Base-by-base conservation (phyloP, 2,113 vertebrate genomes). In the Benitochromis conjunctus region DNA sequence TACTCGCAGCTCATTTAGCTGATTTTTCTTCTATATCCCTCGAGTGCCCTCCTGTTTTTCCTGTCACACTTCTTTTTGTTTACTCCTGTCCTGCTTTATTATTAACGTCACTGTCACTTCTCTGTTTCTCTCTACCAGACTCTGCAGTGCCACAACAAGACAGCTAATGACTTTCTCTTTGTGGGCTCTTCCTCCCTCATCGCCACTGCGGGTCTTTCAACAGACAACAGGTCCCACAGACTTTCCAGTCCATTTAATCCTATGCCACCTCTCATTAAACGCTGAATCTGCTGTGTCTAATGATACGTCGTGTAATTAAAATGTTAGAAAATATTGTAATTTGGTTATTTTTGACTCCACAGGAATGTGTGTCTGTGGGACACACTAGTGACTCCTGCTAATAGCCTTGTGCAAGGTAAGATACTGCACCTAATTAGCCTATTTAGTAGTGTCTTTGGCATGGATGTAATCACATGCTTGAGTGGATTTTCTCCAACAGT, bases 351-450 rank as follows among this genome's bases (percentile, higher is more conserved):
- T 69, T 89, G 46, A 81, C 74, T 76, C 86, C 89, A 43, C 94
- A 99, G 98, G 96, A 99, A 99, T 80, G 96, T 99, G 90, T 99
- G 98, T 95, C 91, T 99, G 77, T 99, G 99, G 99, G 99, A 99
- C 95, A 99, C 98, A 29, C 95, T 99, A 91, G 97, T 99, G 85
- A 95, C 97, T 74, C 97, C 98, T 43, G 76, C 95, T 14, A 98
- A 97, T 95, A 98, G 97, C 90, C 96, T 99, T 57, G 96, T 99
- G 3, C 97, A 99, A 69, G 97, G 99, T 99, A 95, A 97, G 98
- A 94, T 53, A 53, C 90, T 8, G 19, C 36, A 60, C 9, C 51
- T 12, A 71, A 41, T 83, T 69, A 53, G n/a, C 66, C n/a, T 14
- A 13, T 48, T 53, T 38, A 76, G 36, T 51, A 66, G 11, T 12